Evolutionary conservation across 2,113 vertebrate species (phyloP), one percentile per base, ranked within the genome.

Genomic region (Zeus faber): DNA sequence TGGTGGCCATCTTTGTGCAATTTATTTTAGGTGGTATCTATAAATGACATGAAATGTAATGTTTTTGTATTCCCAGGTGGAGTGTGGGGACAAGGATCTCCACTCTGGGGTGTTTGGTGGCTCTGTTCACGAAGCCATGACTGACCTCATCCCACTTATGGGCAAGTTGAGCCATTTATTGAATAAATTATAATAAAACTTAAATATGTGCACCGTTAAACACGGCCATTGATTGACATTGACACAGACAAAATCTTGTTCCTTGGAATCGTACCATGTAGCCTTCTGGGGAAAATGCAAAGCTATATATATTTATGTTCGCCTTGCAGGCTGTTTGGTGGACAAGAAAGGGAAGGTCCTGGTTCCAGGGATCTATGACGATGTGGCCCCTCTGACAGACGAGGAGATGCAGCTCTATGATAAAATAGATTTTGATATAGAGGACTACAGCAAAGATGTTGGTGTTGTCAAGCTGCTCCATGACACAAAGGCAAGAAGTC

Each of bases 41-140:
- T 33, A 33, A 2, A n/a, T n/a, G n/a, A n/a, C n/a, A n/a, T n/a
- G n/a, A n/a, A n/a, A n/a, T n/a, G n/a, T n/a, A n/a, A n/a, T n/a
- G n/a, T n/a, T n/a, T n/a, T n/a, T n/a, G n/a, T n/a, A n/a, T n/a
- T n/a, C n/a, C 33, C 14, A 49, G 21, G 16, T 29, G 7, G 26
- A 49, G 25, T 29, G 94, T 20, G 76, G 80, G 45, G 82, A 60
- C 41, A 96, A 88, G 69, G 97, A 99, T 71, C 92, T 99, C 10
- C 97, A 99, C 67, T 98, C 96, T 0, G 97, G 97, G 0, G 94
- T 98, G 55, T 97, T 98, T 33, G 96, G 97, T 1, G 97, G 97
- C 2, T 97, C 95, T 0, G 91, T 99, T 9, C 91, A 98, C 3
- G 95, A 99, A 70, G 95, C 95, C 53, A 98, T 99, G 97, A 93